Evolutionary conservation across 2,113 vertebrate species (phyloP), one percentile per base, ranked within the genome.

Genomic region (Butorides virescens): DNA sequence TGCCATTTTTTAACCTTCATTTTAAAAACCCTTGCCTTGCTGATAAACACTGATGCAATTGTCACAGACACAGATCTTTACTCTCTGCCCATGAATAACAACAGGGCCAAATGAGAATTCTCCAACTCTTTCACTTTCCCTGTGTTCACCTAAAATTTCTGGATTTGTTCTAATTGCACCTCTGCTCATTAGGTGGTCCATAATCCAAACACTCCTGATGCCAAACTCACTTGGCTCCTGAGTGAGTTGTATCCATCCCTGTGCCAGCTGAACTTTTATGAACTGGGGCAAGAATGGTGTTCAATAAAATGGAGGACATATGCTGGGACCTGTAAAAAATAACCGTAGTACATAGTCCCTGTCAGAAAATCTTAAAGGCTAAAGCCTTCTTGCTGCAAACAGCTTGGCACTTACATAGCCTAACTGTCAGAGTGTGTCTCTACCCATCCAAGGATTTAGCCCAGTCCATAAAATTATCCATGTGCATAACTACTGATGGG

Each of bases 11-110:
- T 47, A 95, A 91, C 71, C 68, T 89, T 68, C 29, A 61, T 88
- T 97, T 93, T 94, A 34, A 75, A 95, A 97, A 81, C 34, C 30
- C 39, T 73, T 94, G 66, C 71, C 89, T 93, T 88, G 66, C 66
- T 63, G 78, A 86, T 81, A 91, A 92, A 58, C 58, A 88, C 12
- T 59, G 75, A 52, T 47, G 46, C 27, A 85, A 77, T 73, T 93
- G 32, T 81, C 74, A 93, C 26, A 80, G 73, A 78, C 46, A 66
- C 9, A 11, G 50, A 56, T n/a, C 11, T 65, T 88, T 79, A 82
- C 20, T 93, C 25, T 36, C 26, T 88, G 36, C 25, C 26, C 6
- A 9, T 82, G 53, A 82, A 82, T 53, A 82, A 56, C 18, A 61
- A 52, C 15, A 25, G n/a, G 18, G 7, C 7, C 52, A 90, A 88